Evolutionary conservation across 2,888 invertebrate species (phyloP), one percentile per base, ranked within the genome.

Genomic region (Apotomis betuletana): DNA sequence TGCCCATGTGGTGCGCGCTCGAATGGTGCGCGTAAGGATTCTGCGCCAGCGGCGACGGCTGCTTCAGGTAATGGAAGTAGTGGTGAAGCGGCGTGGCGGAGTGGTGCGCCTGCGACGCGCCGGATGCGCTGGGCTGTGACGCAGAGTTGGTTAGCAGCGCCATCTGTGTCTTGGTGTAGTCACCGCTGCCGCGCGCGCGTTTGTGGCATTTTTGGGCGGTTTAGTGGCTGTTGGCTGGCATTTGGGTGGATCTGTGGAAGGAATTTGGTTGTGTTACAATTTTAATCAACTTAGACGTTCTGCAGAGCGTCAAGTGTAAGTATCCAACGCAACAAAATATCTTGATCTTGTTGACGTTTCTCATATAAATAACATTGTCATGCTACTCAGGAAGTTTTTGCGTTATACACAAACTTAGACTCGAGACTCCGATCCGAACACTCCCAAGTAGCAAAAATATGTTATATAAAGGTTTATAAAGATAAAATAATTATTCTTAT

Each of bases 11-110:
- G 77, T 94, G 90, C 6, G 93, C 90, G 78, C 92, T 87, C 44
- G 91, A 87, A 75, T 90, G 92, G 75, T 90, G 93, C 59, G 89
- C 93, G 79, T 90, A 94, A 0, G 91, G 94, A 76, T 90, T 94
- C 84, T 91, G 93, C 3, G 93, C 87, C 41, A 94, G 80, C 61
- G 94, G 93, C 74, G 91, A 91, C 58, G 94, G 94, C 80, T 93
- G 94, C 84, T 94, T 94, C 81, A 94, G 86, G 77, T 94, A 94
- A 71, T 94, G 94, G 83, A 94, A 94, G 81, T 94, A 94, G 79
- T 94, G 94, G 70, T 93, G 94, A 4, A 92, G 85, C 4, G 94
- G 94, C 71, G 95, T 94, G 74, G 94, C 89, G 4, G 94, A 89
- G 74, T 94, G 91, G 75, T 90, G 93, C 55, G 91, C 90, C 76